Percentiles rank a stretch among this genome's conserved stretches.
Conservation (phyloP, 2,888 invertebrate genomes). For the Hyalella azteca region DNA sequence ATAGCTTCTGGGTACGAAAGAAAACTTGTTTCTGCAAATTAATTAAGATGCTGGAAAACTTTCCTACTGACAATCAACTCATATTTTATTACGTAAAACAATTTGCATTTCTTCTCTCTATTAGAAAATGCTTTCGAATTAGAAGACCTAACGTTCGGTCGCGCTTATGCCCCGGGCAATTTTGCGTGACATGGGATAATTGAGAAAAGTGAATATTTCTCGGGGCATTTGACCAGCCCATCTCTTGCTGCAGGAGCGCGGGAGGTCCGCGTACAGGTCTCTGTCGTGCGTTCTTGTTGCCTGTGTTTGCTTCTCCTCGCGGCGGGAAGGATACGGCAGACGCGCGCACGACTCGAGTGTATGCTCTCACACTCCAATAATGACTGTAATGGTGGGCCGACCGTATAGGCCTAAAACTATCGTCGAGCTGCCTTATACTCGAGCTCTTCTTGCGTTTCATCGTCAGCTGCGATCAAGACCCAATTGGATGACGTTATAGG, state of each 20-base stretch:
- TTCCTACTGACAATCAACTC: too few relatives aligned
- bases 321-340: neutral
- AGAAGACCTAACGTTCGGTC: too few relatives aligned
- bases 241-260: neutral
- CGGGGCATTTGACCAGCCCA: too few relatives aligned
- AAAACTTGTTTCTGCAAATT: too few relatives aligned
- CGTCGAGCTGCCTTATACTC: neutral
- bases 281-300: neutral
- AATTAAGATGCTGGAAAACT: too few relatives aligned
- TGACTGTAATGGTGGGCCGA: slow-evolving; percentile 27
- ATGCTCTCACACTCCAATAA: slow-evolving; percentile 22
- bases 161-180: too few relatives aligned
- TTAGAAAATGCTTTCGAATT: too few relatives aligned
- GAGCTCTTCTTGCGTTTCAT: neutral
- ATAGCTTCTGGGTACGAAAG: too few relatives aligned
- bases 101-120: too few relatives aligned
- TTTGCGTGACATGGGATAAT: too few relatives aligned
- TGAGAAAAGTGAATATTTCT: too few relatives aligned
- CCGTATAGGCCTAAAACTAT: neutral
- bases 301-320: neutral
- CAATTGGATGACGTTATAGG: neutral
- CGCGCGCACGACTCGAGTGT: neutral
- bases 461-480: neutral
- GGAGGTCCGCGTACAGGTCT: neutral
- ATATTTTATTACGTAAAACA: too few relatives aligned